phyloP scores from a whole-genome alignment of 2,888 invertebrate species.

The Altica lythri region DNA sequence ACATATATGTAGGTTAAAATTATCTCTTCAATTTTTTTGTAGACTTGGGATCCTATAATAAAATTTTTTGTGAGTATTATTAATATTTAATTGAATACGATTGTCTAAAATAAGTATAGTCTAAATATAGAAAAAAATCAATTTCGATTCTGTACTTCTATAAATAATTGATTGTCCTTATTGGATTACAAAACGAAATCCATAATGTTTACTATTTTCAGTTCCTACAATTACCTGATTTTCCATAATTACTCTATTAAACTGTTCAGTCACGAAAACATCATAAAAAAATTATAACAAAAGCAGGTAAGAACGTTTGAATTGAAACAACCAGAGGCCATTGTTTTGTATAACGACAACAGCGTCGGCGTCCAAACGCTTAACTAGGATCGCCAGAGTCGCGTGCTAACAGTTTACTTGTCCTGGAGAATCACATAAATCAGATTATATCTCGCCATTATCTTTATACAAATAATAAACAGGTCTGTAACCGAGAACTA shows the following conservation, averaged over 20 bases:
- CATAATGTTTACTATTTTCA: too few species aligned
- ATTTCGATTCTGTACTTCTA: too few species aligned
- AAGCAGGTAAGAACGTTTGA: conserved; percentile 11
- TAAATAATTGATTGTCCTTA: too few species aligned
- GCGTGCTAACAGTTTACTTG: conserved; percentile 44
- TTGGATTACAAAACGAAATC: too few species aligned
- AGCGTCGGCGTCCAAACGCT: conserved; percentile 19
- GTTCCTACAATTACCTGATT: conserved; percentile 1
- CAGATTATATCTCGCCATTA: conserved; percentile 50
- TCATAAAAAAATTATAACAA: conserved; percentile 14
- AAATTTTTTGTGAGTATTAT: too few species aligned
- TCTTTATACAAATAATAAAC: conserved; percentile 56
- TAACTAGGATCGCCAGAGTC: conserved; percentile 27
- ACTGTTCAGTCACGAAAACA: conserved; percentile 13
- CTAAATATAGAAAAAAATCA: too few species aligned
- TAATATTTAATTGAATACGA: too few species aligned
- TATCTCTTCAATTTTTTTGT: too few species aligned
- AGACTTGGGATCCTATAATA: too few species aligned
- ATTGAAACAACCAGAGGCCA: conserved; percentile 14
- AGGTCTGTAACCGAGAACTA: conserved; percentile 51
- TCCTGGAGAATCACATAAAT: conserved; percentile 47
- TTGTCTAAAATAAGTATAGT: too few species aligned
- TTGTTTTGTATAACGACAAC: conserved; percentile 31
- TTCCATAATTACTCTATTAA: conserved; percentile 12
- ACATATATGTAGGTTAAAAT: too few species aligned